Conservation (phyloP, 2,113 vertebrate genomes). For the Sus scrofa region DNA sequence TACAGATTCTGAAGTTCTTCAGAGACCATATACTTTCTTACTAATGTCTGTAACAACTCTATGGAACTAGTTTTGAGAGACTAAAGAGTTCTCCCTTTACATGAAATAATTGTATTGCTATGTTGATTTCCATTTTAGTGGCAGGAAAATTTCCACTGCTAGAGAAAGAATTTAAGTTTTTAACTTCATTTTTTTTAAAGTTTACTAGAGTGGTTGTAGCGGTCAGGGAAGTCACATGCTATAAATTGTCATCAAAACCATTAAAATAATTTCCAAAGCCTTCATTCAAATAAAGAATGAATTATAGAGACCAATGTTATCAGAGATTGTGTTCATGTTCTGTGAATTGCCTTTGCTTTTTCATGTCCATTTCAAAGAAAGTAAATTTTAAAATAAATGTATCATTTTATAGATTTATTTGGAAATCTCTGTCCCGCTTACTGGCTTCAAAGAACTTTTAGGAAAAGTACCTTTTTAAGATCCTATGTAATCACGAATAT, state of each 20-base stretch:
- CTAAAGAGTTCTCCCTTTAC: neutral
- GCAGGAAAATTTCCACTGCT: neutral
- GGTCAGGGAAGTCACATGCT: neutral
- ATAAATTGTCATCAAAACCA: neutral
- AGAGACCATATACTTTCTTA: neutral
- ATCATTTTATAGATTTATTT: neutral
- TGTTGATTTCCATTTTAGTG: neutral
- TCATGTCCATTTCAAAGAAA: neutral
- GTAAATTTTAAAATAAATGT: neutral
- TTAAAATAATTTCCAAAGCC: neutral
- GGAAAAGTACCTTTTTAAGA: neutral
- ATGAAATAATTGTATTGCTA: neutral
- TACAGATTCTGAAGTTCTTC: neutral
- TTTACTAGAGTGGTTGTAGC: neutral
- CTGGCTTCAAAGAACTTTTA: neutral
- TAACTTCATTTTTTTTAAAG: slow-evolving; percentile 3
- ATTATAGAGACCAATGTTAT: neutral
- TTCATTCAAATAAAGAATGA: slow-evolving; percentile 15
- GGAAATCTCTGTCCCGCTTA: neutral
- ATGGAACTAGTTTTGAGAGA: neutral
- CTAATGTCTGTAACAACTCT: neutral
- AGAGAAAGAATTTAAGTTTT: neutral
- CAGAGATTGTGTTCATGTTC: neutral
- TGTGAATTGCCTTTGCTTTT: neutral
- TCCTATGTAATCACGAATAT: neutral